Evolutionary conservation across 2,797 vertebrate species (phyloP).

Genomic region (Sarcophilus harrisii): DNA sequence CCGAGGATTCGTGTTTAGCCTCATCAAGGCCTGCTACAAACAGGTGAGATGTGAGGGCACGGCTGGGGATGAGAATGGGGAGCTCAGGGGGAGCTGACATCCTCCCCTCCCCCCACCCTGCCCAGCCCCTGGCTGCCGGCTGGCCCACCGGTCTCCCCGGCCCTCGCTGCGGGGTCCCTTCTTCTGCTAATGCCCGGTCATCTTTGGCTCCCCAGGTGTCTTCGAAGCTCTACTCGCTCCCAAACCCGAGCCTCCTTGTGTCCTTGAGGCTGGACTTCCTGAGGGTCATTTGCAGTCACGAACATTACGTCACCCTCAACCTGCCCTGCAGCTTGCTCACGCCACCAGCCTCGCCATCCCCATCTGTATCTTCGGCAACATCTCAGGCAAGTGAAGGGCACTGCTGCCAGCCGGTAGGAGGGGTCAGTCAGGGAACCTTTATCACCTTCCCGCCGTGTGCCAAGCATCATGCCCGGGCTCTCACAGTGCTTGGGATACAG

Average conservation of each 20-base stretch:
- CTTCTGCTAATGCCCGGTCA: background rate
- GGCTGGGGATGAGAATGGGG: too few relatives aligned
- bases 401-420: background rate
- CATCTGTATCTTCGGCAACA: constrained; percentile 97
- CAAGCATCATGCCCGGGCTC: background rate
- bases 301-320: constrained; percentile 98
- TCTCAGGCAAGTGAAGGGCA: constrained; percentile 90
- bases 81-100: too few relatives aligned
- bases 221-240: constrained; percentile 92
- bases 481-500: too few relatives aligned
- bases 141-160: too few relatives aligned
- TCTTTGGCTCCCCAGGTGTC: constrained; percentile 89
- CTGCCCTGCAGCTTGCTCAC: constrained; percentile 96
- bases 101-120: too few relatives aligned
- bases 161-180: background rate
- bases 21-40: constrained; percentile 96
- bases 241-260: constrained; percentile 92
- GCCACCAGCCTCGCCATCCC: constrained; percentile 96
- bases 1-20: constrained; percentile 95
- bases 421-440: background rate
- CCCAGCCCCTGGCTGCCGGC: too few relatives aligned
- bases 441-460: background rate
- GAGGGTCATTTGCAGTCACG: constrained; percentile 96
- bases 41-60: constrained; percentile 88
- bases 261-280: constrained; percentile 97